Evolutionary conservation across 2,888 invertebrate genomes (phyloP).

Genomic region (Nebria salina): DNA sequence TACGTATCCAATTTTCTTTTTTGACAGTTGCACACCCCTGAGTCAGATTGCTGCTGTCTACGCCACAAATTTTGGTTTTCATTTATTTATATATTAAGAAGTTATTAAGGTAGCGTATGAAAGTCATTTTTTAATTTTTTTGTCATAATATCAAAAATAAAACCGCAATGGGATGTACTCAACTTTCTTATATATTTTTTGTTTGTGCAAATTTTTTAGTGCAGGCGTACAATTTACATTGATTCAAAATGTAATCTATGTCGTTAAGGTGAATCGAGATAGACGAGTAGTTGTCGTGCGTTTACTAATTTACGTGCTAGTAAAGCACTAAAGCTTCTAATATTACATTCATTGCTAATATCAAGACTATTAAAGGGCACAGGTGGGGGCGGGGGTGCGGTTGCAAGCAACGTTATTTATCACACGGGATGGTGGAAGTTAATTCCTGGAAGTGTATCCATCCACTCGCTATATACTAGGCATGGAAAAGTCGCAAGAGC

Average conservation of each 20-base stretch:
- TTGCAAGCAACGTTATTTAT: constrained; percentile 23
- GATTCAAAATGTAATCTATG: background rate
- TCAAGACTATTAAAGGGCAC: constrained; percentile 7
- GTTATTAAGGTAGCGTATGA: too few relatives aligned
- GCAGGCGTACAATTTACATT: too few relatives aligned
- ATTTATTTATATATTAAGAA: too few relatives aligned
- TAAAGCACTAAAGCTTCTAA: constrained; percentile 20
- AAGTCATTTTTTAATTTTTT: too few relatives aligned
- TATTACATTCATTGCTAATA: constrained; percentile 42
- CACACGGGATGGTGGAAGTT: constrained; percentile 20
- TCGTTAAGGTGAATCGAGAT: background rate
- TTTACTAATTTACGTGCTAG: constrained; percentile 33
- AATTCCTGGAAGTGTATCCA: constrained; percentile 20
- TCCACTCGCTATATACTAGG: background rate
- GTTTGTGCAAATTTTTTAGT: too few relatives aligned
- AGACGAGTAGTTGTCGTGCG: background rate
- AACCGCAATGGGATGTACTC: too few relatives aligned
- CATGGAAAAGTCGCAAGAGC: background rate
- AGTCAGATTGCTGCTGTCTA: too few relatives aligned
- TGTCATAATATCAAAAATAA: too few relatives aligned
- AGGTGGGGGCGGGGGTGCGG: background rate
- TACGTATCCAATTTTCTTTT: constrained; percentile 46
- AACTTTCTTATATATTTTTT: too few relatives aligned
- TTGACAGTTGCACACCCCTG: constrained; percentile 23
- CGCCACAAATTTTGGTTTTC: too few relatives aligned